phyloP scores from a whole-genome alignment of 2,113 vertebrate genomes.

The Lasiurus cinereus region DNA sequence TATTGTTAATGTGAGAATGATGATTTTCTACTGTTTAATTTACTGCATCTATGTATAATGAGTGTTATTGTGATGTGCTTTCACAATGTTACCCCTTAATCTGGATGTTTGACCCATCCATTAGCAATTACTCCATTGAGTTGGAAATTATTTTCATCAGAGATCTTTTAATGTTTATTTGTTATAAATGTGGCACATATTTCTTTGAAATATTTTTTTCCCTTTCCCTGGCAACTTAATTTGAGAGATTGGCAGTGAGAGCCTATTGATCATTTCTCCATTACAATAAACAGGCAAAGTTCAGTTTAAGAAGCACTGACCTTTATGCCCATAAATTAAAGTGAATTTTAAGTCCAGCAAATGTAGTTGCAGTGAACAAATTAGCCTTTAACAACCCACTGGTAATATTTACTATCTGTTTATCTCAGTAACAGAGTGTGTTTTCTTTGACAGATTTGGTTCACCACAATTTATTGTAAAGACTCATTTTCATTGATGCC shows the following conservation, averaged over 20 bases:
- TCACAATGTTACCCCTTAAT: not conserved
- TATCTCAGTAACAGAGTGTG: not conserved
- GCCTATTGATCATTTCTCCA: not conserved
- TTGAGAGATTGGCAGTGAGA: conserved; percentile 18
- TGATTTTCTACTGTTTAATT: not conserved
- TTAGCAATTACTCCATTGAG: not conserved
- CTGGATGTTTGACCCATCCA: not conserved
- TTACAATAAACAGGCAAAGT: not conserved
- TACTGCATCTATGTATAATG: not conserved
- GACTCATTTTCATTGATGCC: not conserved
- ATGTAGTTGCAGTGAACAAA: not conserved
- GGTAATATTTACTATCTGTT: not conserved
- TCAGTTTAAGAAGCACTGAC: not conserved
- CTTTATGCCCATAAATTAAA: not conserved
- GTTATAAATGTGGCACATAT: not conserved
- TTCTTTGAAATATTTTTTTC: conserved; percentile 52
- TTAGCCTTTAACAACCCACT: not conserved
- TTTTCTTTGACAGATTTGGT: not conserved
- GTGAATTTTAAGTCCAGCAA: not conserved
- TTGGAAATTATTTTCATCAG: conserved; percentile 27
- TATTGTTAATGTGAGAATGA: conserved; percentile 22
- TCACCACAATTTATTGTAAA: conserved; percentile 7
- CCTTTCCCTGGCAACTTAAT: not conserved
- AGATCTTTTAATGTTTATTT: not conserved
- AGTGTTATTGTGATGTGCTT: not conserved